phyloP scores from a whole-genome alignment of 2,888 invertebrate genomes.

The Ennomos fuscantarius region DNA sequence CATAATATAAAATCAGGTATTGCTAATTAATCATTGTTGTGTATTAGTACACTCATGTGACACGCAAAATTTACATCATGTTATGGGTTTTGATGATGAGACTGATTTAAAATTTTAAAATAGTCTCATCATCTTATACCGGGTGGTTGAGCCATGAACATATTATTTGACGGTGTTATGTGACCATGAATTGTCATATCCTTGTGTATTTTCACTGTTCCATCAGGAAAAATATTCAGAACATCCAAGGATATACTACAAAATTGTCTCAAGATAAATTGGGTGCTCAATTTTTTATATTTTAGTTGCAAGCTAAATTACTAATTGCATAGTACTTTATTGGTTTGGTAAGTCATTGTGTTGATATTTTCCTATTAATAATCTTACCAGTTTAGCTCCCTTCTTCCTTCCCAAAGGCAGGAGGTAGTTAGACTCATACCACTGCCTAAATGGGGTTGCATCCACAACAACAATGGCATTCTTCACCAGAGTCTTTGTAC shows the following conservation, averaged over 20 bases:
- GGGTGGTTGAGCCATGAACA: too few species aligned
- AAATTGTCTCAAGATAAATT: too few species aligned
- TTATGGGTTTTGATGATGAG: conserved; percentile 17
- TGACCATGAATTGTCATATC: too few species aligned
- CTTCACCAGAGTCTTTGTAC: conserved; percentile 99
- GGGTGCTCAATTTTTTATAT: too few species aligned
- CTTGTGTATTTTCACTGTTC: too few species aligned
- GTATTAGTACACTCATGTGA: conserved; percentile 77
- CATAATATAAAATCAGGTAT: conserved; percentile 39
- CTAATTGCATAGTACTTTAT: too few species aligned
- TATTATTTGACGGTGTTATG: too few species aligned
- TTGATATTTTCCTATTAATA: conserved; percentile 1
- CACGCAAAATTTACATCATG: conserved; percentile 78
- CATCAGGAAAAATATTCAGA: too few species aligned
- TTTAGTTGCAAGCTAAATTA: too few species aligned
- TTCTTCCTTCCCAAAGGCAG: conserved; percentile 98
- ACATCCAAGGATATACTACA: too few species aligned
- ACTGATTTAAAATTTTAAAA: conserved; percentile 69
- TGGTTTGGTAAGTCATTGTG: too few species aligned
- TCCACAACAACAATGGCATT: conserved; percentile 99
- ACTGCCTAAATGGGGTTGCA: conserved; percentile 99
- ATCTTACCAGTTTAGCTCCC: conserved; percentile 94
- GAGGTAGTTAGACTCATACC: conserved; percentile 99
- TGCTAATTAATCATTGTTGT: conserved; percentile 45
- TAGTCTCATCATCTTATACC: background rate